Base-by-base conservation (phyloP, 2,888 invertebrate species). In the Melanotus villosus region DNA sequence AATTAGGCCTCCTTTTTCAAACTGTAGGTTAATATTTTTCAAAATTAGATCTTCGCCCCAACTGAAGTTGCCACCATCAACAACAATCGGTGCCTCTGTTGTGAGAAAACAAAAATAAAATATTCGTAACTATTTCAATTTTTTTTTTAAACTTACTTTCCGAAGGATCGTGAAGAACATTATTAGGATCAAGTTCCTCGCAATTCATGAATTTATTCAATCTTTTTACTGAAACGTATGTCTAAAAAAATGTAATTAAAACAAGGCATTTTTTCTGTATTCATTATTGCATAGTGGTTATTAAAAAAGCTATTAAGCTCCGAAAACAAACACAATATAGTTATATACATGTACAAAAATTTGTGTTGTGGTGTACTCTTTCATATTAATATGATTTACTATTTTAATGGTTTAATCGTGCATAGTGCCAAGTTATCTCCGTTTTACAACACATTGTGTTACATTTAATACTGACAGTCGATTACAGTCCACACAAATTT, bases 181-280 rank as follows among this genome's bases (percentile, higher is more conserved):
- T 91, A 72, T 89, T 86, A 0, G 91, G 90, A 84, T 97, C 93
- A 74, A 98, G 85, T 86, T 98, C 98, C 81, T 96, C 96, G 73
- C 91, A 90, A 82, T 95, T 96, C 91, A 98, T 91, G 85, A 96
- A 98, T 82, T 92, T 93, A 84, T 96, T 95, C 77, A 98, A 91
- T 84, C 98, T 90, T 80, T 93, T 92, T 71, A 98, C 90, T 72
- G 98, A 98, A 50, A 98, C 98, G 79, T 90, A 89, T 6, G 95
- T 93, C 94, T 95, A 87, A 79, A 87, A 45, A 10, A 16, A 7
- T 12, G 14, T n/a, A 50, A 16, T 14, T 50, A 45, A 45, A 38
- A 38, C 9, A 12, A n/a, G 3, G 3, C 7, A 26, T 26, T 4
- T 5, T 4, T 5, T 5, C 3, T 26, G 26, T 26, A 26, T 4